phyloP scores from a whole-genome alignment of 1,140 invertebrate species.

The Aplysia californica region DNA sequence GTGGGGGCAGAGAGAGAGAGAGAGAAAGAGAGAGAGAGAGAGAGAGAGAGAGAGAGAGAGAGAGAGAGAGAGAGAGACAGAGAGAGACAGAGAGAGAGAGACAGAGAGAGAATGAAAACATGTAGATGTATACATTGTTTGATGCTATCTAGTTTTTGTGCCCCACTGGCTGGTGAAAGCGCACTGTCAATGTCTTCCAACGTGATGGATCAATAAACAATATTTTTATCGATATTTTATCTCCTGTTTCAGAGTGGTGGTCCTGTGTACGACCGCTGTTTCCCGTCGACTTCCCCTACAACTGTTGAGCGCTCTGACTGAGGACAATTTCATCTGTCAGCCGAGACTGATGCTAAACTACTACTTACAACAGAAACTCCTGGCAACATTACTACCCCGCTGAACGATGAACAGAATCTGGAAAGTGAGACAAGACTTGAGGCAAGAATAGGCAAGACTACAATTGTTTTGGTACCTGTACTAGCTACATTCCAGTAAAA shows the following conservation, averaged over 20 bases:
- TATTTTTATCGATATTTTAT: neutral
- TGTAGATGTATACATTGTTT: neutral
- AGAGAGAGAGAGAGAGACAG: slow-evolving; percentile 1
- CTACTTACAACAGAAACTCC: no score
- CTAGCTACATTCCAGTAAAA: neutral
- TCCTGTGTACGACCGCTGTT: neutral
- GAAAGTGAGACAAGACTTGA: neutral
- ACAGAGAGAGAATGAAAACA: neutral
- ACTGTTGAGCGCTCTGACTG: no score
- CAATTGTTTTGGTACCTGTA: neutral
- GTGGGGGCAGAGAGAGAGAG: neutral
- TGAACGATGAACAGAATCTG: neutral
- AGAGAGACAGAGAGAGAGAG: slow-evolving; percentile 3
- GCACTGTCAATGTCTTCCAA: neutral
- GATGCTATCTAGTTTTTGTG: neutral
- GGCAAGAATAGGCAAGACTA: neutral
- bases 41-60: neutral
- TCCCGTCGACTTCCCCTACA: no score
- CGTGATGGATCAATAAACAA: slow-evolving; percentile 1
- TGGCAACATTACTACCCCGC: no score
- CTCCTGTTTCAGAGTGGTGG: neutral
- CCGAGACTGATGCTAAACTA: no score
- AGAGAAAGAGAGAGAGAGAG: neutral
- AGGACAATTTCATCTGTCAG: no score
- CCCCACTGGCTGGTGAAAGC: neutral